phyloP scores from a whole-genome alignment of 2,888 invertebrate genomes.

The Cataglyphis altisquamis region DNA sequence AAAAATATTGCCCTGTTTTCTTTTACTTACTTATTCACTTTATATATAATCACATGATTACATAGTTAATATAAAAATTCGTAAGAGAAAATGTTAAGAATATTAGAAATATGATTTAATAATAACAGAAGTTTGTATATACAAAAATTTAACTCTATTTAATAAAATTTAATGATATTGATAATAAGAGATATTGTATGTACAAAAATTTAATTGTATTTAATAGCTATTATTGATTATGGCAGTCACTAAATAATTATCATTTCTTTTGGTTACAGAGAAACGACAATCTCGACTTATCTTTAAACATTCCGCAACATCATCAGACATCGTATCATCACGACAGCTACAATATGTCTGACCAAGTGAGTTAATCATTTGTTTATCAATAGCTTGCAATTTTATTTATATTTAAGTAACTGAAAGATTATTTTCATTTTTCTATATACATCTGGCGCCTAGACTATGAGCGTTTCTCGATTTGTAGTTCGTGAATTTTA shows the following conservation, averaged over 20 bases:
- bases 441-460: neutral
- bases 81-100: neutral
- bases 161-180: neutral
- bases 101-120: neutral
- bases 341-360: constrained; percentile 92
- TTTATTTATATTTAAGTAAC: neutral
- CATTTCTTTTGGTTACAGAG: constrained; percentile 88
- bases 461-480: no score
- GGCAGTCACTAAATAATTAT: neutral
- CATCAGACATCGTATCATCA: constrained; percentile 87
- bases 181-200: neutral
- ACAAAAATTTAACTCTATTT: no score
- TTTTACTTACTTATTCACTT: neutral
- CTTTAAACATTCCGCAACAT: constrained; percentile 90
- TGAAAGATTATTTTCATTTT: neutral
- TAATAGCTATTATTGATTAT: neutral
- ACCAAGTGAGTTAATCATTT: constrained; percentile 88
- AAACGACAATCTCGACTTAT: constrained; percentile 92
- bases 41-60: neutral
- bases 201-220: neutral
- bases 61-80: neutral
- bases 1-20: neutral
- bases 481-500: neutral
- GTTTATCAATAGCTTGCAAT: neutral
- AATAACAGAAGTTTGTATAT: no score